phyloP scores from a whole-genome alignment of 2,113 vertebrate genomes.

The Colistium nudipinnis region DNA sequence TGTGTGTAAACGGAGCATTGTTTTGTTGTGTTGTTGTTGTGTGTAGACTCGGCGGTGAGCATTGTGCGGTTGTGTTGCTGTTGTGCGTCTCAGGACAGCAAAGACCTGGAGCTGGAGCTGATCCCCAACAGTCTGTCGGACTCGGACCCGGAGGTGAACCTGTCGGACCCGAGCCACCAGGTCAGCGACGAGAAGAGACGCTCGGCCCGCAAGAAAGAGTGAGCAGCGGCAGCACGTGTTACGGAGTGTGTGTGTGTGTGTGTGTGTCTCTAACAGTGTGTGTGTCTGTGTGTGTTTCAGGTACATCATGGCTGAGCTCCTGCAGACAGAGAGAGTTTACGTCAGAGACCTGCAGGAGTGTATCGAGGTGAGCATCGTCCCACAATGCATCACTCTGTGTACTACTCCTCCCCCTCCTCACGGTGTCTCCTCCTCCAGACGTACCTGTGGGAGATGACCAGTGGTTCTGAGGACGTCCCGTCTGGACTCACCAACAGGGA shows the following conservation, averaged over 20 bases:
- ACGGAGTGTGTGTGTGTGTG: not conserved
- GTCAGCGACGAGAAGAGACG: constrained; percentile 97
- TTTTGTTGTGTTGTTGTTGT: no score
- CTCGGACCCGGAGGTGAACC: constrained; percentile 95
- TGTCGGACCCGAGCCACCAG: constrained; percentile 93
- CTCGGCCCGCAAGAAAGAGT: constrained; percentile 97
- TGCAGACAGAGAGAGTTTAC: constrained; percentile 96
- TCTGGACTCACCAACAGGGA: constrained; percentile 93
- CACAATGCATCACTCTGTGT: no score
- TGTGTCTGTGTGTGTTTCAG: constrained; percentile 73
- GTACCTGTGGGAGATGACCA: constrained; percentile 99
- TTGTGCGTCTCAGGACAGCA: constrained; percentile 97
- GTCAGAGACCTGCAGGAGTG: constrained; percentile 97
- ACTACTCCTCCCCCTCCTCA: no score
- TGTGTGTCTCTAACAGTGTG: not conserved
- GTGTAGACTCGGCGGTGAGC: not conserved
- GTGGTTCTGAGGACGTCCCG: constrained; percentile 95
- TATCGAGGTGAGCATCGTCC: constrained; percentile 90
- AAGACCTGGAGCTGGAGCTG: constrained; percentile 94
- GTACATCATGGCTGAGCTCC: constrained; percentile 98
- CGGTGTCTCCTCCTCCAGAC: constrained; percentile 82
- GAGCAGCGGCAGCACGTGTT: constrained; percentile 60
- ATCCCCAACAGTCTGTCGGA: constrained; percentile 97
- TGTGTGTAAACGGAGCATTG: no score
- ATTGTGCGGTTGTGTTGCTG: constrained; percentile 29